A percentile compares a stretch with the other conserved stretches of the same genome.
phyloP scores from a whole-genome alignment of 1,140 invertebrate species.

The Drosophila rufa region DNA sequence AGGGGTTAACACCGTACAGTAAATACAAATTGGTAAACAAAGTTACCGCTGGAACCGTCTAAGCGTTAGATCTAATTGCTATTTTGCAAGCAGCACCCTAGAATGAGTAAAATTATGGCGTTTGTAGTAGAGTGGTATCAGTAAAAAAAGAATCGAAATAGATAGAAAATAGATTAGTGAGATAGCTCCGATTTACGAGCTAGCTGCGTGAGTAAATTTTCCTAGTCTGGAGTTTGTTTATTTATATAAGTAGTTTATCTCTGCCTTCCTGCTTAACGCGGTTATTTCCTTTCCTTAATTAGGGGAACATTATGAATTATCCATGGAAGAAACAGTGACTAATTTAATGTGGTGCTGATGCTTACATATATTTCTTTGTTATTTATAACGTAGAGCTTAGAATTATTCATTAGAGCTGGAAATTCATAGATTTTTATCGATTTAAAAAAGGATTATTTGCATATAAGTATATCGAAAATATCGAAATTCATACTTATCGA shows the following conservation, averaged over 20 bases:
- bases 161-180: conserved; percentile 33
- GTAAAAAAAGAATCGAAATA: conserved; percentile 15
- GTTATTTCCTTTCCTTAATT: conserved; percentile 8
- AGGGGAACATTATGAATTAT: neutral
- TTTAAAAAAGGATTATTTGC: fast-evolving
- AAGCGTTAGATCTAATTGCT: conserved; percentile 26
- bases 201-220: conserved; percentile 17
- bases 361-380: neutral
- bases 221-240: conserved; percentile 21
- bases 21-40: conserved; percentile 34
- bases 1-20: conserved; percentile 24
- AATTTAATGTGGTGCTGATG: neutral
- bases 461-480: neutral
- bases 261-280: neutral
- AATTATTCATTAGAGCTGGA: neutral
- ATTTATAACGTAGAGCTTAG: neutral
- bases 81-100: conserved; percentile 34
- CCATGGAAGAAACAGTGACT: neutral
- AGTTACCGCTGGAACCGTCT: conserved; percentile 18
- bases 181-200: conserved; percentile 41
- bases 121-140: conserved; percentile 13
- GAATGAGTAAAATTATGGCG: conserved; percentile 25
- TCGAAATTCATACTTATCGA: neutral
- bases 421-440: neutral
- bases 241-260: conserved; percentile 29